Conservation (phyloP, 2,797 vertebrate species). For the Falco columbarius region DNA sequence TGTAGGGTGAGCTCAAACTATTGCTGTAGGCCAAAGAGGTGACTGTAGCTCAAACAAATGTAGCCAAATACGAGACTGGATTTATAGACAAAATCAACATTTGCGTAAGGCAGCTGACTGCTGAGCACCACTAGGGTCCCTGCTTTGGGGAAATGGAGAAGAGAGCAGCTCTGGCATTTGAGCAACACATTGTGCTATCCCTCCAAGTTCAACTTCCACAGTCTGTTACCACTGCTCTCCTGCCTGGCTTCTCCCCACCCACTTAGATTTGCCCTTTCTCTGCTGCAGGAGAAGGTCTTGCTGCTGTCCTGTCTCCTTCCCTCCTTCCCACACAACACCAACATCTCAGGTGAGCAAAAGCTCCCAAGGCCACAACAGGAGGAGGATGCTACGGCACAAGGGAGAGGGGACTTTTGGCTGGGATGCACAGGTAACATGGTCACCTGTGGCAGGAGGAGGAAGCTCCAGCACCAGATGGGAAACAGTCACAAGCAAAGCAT, state of each 20-base stretch:
- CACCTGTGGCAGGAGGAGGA: neutral
- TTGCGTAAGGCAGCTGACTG: neutral
- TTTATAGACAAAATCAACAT: neutral
- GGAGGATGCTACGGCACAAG: neutral
- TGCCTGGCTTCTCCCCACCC: neutral
- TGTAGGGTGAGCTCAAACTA: neutral
- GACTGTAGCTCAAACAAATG: neutral
- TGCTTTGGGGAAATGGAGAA: neutral
- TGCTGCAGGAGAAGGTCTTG: neutral
- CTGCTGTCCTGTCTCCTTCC: neutral
- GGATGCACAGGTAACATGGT: neutral
- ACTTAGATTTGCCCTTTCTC: neutral
- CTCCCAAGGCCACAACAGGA: rapidly evolving
- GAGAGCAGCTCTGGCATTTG: neutral
- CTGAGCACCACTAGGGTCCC: neutral
- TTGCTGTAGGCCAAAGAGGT: neutral
- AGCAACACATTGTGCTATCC: neutral
- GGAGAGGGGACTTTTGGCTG: neutral
- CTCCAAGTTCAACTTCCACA: neutral
- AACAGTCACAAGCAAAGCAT: neutral
- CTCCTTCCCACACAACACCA: neutral
- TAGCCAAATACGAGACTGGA: neutral
- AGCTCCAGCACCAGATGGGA: neutral
- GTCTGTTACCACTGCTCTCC: neutral
- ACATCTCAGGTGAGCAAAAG: neutral